Evolutionary conservation across 2,113 vertebrate genomes (phyloP).

Genomic region (Leucosticte australis): DNA sequence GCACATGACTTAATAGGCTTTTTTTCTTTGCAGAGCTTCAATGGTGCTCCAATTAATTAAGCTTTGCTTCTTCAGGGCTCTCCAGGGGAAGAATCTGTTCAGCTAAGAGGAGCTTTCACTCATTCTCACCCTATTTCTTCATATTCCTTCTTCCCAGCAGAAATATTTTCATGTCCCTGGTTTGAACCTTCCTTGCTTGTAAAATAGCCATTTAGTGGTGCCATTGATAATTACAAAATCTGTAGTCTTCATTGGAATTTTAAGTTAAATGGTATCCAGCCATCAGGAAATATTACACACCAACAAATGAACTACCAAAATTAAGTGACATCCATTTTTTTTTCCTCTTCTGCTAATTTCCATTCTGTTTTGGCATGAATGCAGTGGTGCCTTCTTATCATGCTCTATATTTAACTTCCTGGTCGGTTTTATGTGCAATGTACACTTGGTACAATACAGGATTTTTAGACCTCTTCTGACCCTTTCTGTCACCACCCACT

Average conservation of each 20-base stretch:
- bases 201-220: background rate
- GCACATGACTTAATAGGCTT: background rate
- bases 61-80: background rate
- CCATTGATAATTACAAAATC: background rate
- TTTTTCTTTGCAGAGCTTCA: slow-evolving; percentile 29
- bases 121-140: background rate
- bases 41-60: slow-evolving; percentile 45
- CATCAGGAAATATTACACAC: fast-evolving
- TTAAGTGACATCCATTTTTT: background rate
- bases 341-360: background rate
- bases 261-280: background rate
- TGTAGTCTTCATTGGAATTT: background rate
- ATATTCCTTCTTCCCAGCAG: background rate
- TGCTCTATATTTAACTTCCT: background rate
- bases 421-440: background rate
- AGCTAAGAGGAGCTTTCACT: background rate
- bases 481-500: background rate
- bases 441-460: background rate
- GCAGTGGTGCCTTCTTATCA: background rate
- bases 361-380: background rate
- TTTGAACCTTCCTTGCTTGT: background rate
- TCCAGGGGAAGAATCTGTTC: background rate
- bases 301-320: background rate
- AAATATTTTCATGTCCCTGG: background rate
- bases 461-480: background rate